A percentile compares a stretch with the other conserved stretches of the same genome.
These are phyloP conservation scores for Chloropsis hardwickii DNA, from an alignment of 2,113 vertebrate species.

Conservation along the genomic window DNA sequence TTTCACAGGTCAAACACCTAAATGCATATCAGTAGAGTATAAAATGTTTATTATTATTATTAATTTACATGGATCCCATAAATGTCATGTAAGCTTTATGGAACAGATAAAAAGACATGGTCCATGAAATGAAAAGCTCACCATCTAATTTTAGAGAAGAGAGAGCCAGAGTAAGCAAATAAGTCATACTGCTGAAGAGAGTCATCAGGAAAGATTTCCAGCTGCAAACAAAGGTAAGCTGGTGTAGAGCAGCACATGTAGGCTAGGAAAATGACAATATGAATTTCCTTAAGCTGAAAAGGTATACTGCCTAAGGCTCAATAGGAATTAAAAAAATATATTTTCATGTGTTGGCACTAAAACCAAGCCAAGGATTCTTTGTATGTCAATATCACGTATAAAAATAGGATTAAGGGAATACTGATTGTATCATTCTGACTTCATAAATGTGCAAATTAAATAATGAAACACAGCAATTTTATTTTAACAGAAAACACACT, in stretches of 20 bases:
- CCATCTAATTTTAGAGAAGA: conserved; percentile 9
- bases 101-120: conserved; percentile 38
- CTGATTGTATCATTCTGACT: not conserved
- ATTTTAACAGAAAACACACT: not conserved
- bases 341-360: not conserved
- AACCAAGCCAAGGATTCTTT: not conserved
- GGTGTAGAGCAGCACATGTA: not conserved
- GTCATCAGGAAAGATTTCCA: not conserved
- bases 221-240: not conserved
- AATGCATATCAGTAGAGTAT: not conserved
- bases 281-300: not conserved
- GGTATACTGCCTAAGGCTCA: not conserved
- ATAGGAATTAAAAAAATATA: not conserved
- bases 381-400: not conserved
- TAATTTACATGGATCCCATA: conserved; percentile 30
- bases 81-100: conserved; percentile 40
- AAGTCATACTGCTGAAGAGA: not conserved
- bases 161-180: not conserved
- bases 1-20: not conserved
- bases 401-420: not conserved
- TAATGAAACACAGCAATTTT: not conserved
- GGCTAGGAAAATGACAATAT: not conserved
- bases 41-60: conserved; percentile 51
- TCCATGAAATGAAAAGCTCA: conserved; percentile 47
- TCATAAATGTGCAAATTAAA: not conserved